These are phyloP conservation scores for Echinometra lucunter DNA, from an alignment of 53 echinoderm and acorn worm species.

Conservation along the genomic window DNA sequence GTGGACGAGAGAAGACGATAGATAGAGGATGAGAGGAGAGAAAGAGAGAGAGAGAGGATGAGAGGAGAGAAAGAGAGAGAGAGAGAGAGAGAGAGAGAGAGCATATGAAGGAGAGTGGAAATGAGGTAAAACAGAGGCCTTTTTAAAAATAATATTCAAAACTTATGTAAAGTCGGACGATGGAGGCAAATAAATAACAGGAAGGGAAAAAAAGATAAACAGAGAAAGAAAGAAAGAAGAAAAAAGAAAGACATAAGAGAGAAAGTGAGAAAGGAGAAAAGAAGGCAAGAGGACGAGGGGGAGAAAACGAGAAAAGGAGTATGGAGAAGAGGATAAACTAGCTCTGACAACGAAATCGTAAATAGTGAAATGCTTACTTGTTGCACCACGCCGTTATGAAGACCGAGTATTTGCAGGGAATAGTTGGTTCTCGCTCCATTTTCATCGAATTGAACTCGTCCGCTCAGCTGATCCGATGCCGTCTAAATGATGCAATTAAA, in stretches of 20 bases:
- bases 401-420: conserved; percentile 81
- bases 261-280: neutral
- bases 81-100: neutral
- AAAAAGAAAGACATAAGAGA: neutral
- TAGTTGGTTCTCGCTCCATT: conserved; percentile 86
- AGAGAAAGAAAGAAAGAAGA: neutral
- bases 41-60: neutral
- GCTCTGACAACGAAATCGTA: neutral
- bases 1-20: neutral
- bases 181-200: too few species aligned
- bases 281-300: neutral
- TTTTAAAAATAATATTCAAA: too few species aligned
- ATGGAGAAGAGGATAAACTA: too few species aligned
- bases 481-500: conserved; percentile 74
- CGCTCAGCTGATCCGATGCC: conserved; percentile 80
- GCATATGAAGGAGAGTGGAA: neutral
- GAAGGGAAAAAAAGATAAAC: neutral
- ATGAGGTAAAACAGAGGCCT: neutral
- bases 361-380: conserved; percentile 68
- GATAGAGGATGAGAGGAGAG: neutral
- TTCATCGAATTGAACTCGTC: conserved; percentile 85
- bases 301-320: neutral
- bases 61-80: neutral
- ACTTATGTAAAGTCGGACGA: too few species aligned
- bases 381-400: conserved; percentile 65